A percentile compares a stretch with the other conserved stretches of the same genome.
Conservation (phyloP, 1,140 invertebrate genomes). For the Dendroctonus valens region DNA sequence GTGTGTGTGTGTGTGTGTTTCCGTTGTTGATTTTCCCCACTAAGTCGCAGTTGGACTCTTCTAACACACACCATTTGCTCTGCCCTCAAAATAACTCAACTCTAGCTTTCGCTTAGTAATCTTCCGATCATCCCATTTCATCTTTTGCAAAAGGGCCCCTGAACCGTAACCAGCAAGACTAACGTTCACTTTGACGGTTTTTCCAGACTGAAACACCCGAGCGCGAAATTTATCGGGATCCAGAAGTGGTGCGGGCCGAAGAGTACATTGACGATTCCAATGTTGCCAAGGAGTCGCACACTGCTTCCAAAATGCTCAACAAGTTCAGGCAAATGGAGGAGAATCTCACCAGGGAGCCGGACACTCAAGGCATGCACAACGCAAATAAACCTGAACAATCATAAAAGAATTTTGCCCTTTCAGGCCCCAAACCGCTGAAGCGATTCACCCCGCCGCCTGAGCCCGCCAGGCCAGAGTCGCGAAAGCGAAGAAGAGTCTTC, state of each 20-base stretch:
- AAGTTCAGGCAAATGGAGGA: slow-evolving; percentile 87
- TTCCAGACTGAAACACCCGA: slow-evolving; percentile 65
- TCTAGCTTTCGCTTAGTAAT: background rate
- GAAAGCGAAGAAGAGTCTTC: slow-evolving; percentile 50
- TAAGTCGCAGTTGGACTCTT: background rate
- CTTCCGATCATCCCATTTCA: background rate
- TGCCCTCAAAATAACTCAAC: background rate
- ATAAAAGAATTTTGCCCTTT: no score
- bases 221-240: slow-evolving; percentile 72
- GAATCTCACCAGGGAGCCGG: slow-evolving; percentile 58
- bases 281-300: slow-evolving; percentile 66
- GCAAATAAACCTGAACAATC: background rate
- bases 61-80: background rate
- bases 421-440: slow-evolving; percentile 78
- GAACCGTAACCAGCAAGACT: no score
- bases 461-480: slow-evolving; percentile 55
- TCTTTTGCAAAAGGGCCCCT: background rate
- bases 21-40: slow-evolving; percentile 3
- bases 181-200: background rate
- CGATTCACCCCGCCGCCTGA: slow-evolving; percentile 86
- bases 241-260: slow-evolving; percentile 67
- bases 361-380: slow-evolving; percentile 53
- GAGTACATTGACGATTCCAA: slow-evolving; percentile 60
- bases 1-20: slow-evolving; percentile 5
- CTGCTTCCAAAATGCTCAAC: slow-evolving; percentile 77